Percentiles rank a stretch among this genome's conserved stretches.
These are phyloP conservation scores for Caenorhabditis drosophilae DNA, from an alignment of 2,888 invertebrate genomes.

Conservation along the genomic window DNA sequence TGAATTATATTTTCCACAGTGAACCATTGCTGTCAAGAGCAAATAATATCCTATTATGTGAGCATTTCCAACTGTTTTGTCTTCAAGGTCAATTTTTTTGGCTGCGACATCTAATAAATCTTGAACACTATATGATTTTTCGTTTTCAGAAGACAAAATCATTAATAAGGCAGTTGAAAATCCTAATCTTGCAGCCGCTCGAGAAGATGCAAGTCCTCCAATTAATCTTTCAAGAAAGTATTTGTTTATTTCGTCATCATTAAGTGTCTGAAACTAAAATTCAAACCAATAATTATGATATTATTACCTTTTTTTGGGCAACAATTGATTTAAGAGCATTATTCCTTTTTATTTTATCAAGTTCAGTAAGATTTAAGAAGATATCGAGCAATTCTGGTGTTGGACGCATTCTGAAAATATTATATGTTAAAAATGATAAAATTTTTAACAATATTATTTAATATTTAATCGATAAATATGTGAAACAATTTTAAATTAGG, in stretches of 20 bases:
- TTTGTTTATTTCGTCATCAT: slow-evolving; percentile 26
- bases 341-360: slow-evolving; percentile 33
- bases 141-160: slow-evolving; percentile 18
- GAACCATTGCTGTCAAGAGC: slow-evolving; percentile 19
- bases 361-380: slow-evolving; percentile 47
- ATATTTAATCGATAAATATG: too few species aligned
- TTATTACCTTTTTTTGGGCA: slow-evolving; percentile 28
- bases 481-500: too few species aligned
- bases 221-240: slow-evolving; percentile 48
- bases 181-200: slow-evolving; percentile 51
- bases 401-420: slow-evolving; percentile 31
- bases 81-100: slow-evolving; percentile 44
- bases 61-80: slow-evolving; percentile 31
- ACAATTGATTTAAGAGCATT: slow-evolving; percentile 33
- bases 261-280: too few species aligned
- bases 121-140: slow-evolving; percentile 34
- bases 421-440: neutral
- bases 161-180: slow-evolving; percentile 30
- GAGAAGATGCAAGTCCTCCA: slow-evolving; percentile 39
- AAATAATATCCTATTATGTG: slow-evolving; percentile 48
- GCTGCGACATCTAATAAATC: slow-evolving; percentile 39
- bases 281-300: too few species aligned
- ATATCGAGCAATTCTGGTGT: slow-evolving; percentile 42
- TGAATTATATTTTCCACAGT: slow-evolving; percentile 14
- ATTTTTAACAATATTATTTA: too few species aligned